A percentile compares a stretch with the other conserved stretches of the same genome.
These are phyloP conservation scores for Euproctis similis DNA, from an alignment of 2,888 invertebrate species.

Conservation along the genomic window DNA sequence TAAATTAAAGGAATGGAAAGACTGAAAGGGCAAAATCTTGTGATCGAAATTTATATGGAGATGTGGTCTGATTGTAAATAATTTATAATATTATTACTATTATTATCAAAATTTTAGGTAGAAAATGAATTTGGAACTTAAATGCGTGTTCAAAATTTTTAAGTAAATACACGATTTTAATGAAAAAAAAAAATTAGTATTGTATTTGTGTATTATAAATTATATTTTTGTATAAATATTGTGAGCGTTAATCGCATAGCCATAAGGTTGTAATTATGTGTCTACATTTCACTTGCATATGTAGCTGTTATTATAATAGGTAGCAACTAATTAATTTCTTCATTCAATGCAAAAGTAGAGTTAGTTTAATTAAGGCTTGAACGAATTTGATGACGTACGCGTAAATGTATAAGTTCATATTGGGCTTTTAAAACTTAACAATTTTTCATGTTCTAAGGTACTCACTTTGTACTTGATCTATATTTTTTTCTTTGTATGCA, in stretches of 20 bases:
- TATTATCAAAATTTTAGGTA: conserved; percentile 38
- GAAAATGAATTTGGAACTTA: conserved; percentile 37
- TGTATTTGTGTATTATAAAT: conserved; percentile 43
- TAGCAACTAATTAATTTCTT: too few relatives aligned
- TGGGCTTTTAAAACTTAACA: too few relatives aligned
- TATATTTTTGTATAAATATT: conserved; percentile 72
- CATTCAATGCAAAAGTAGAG: too few relatives aligned
- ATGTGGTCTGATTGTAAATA: conserved; percentile 53
- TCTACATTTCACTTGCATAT: conserved; percentile 14
- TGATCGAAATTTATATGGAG: conserved; percentile 46
- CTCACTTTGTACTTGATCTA: too few relatives aligned
- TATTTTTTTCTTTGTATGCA: too few relatives aligned
- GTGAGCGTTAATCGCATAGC: conserved; percentile 44
- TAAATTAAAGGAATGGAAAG: conserved; percentile 48
- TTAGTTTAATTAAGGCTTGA: too few relatives aligned
- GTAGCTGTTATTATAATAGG: too few relatives aligned
- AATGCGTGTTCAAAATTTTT: conserved; percentile 54
- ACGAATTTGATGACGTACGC: too few relatives aligned
- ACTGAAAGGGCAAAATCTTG: conserved; percentile 70
- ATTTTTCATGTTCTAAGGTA: too few relatives aligned
- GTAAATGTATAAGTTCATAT: too few relatives aligned
- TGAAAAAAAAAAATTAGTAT: too few relatives aligned
- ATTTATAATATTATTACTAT: conserved; percentile 32
- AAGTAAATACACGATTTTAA: conserved; percentile 36
- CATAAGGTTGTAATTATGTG: conserved; percentile 37